These are phyloP conservation scores for Vimba vimba DNA, from an alignment of 2,113 vertebrate species.

Conservation along the genomic window DNA sequence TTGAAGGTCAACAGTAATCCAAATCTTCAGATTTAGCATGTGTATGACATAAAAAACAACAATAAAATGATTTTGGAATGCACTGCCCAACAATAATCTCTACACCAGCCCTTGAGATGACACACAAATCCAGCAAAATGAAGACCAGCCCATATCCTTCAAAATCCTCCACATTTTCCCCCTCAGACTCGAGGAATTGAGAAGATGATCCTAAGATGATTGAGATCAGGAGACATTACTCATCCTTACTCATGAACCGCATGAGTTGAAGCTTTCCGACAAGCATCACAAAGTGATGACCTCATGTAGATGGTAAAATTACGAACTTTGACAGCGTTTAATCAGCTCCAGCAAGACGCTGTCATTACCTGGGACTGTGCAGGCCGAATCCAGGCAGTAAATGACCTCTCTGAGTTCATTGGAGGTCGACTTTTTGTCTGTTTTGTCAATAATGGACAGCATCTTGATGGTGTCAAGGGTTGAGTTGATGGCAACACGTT, in stretches of 20 bases:
- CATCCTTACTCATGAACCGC: slow-evolving; percentile 14
- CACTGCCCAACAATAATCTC: not conserved
- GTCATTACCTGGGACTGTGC: slow-evolving; percentile 3
- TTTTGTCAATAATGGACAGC: not conserved
- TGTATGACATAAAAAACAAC: not conserved
- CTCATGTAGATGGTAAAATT: slow-evolving; percentile 21
- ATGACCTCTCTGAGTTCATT: slow-evolving; percentile 1
- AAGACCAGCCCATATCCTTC: not conserved
- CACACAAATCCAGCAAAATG: slow-evolving; percentile 2
- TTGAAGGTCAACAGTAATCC: not conserved
- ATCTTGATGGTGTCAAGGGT: slow-evolving; percentile 13
- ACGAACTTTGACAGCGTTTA: slow-evolving; percentile 22
- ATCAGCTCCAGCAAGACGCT: slow-evolving; percentile 20
- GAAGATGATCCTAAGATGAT: slow-evolving; percentile 11
- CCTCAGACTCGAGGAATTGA: not conserved
- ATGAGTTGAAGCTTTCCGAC: slow-evolving; percentile 21
- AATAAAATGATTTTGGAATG: not conserved
- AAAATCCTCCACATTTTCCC: not conserved
- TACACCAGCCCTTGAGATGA: slow-evolving; percentile 1
- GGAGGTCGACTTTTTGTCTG: slow-evolving; percentile 9
- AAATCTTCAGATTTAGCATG: not conserved
- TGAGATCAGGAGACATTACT: slow-evolving; percentile 30
- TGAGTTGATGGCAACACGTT: slow-evolving; percentile 9
- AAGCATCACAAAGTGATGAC: not conserved
- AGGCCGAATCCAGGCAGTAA: not conserved